Conservation (phyloP, 2,113 vertebrate species). For the Callipepla californica region DNA sequence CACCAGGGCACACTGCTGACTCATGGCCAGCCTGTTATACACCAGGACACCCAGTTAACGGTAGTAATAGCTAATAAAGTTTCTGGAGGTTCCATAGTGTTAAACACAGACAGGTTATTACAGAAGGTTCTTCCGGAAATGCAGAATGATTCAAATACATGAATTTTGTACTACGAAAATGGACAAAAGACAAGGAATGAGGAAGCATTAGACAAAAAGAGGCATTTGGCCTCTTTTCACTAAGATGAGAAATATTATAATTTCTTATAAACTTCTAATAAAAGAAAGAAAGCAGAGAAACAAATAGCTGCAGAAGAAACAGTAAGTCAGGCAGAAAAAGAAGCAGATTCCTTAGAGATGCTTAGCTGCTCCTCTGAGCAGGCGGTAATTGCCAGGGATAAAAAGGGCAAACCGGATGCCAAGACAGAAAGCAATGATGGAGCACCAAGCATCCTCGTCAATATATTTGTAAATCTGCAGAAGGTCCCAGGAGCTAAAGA, state of each 20-base stretch:
- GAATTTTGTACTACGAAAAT: background rate
- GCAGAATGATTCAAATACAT: background rate
- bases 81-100: background rate
- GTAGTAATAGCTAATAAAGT: background rate
- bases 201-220: background rate
- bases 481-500: background rate
- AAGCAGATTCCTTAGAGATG: background rate
- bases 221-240: background rate
- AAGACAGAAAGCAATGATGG: slow-evolving; percentile 13
- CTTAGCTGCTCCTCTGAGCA: background rate
- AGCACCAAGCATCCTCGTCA: background rate
- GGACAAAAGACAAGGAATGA: background rate
- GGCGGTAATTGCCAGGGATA: slow-evolving; percentile 10
- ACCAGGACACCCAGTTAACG: too few species aligned
- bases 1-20: too few species aligned
- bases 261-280: background rate
- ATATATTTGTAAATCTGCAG: slow-evolving; percentile 43
- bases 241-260: background rate
- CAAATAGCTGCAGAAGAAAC: background rate
- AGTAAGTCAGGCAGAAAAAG: background rate
- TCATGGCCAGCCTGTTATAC: too few species aligned
- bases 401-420: slow-evolving; percentile 4
- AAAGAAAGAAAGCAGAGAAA: background rate
- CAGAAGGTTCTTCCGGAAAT: background rate
- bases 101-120: background rate